Conservation (phyloP, 2,888 invertebrate species). For the Sepioteuthis lessoniana region DNA sequence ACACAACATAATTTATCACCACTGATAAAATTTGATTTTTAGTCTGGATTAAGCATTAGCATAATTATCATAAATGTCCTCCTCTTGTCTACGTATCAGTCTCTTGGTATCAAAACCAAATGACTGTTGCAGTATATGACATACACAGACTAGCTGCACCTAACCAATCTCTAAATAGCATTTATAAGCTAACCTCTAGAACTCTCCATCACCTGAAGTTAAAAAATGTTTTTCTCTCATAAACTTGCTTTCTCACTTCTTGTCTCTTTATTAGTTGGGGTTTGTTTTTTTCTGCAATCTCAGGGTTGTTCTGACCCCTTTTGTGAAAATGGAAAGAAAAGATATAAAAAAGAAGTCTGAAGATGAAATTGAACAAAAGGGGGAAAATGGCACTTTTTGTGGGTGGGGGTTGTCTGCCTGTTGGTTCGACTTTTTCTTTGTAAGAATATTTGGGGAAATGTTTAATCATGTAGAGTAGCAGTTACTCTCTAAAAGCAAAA, state of each 20-base stretch:
- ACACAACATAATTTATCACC: neutral
- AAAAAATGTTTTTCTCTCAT: neutral
- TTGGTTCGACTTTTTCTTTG: neutral
- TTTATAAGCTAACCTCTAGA: neutral
- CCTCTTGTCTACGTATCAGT: neutral
- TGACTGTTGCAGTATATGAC: neutral
- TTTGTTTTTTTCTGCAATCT: neutral
- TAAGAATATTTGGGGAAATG: neutral
- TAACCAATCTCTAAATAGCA: neutral
- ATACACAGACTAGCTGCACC: neutral
- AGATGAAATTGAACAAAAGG: neutral
- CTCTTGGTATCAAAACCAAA: neutral
- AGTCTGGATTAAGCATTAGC: neutral
- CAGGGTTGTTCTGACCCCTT: constrained; percentile 16
- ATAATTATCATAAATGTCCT: neutral
- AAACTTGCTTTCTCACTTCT: neutral
- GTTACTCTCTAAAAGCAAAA: neutral
- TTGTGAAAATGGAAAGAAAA: neutral
- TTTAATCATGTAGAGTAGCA: neutral
- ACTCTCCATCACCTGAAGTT: neutral
- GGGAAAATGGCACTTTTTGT: neutral
- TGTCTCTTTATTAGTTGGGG: neutral
- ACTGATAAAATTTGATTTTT: neutral
- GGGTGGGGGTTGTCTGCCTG: neutral
- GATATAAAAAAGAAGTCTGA: neutral